Conservation (phyloP, 2,113 vertebrate genomes). For the Strigops habroptila region DNA sequence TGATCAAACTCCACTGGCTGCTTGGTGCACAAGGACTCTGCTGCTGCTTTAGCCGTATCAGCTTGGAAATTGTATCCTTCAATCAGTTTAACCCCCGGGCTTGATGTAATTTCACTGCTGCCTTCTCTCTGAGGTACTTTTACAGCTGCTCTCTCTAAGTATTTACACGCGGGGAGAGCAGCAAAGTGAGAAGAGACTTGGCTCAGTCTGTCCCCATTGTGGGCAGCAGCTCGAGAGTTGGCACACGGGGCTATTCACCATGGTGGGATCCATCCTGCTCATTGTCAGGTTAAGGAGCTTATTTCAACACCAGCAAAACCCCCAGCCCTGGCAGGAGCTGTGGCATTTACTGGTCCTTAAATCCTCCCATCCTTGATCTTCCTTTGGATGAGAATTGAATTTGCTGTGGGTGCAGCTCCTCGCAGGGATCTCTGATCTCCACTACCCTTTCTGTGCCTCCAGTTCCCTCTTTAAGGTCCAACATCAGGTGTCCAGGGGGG, state of each 20-base stretch:
- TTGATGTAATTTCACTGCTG: constrained; percentile 41
- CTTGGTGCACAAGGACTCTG: accelerated
- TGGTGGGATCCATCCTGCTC: not conserved
- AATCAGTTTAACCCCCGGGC: constrained; percentile 44
- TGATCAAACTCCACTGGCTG: not conserved
- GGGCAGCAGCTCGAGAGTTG: not conserved
- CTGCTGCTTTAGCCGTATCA: constrained; percentile 3
- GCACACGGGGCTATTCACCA: not conserved
- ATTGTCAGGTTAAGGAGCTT: not conserved
- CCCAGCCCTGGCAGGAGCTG: not conserved
- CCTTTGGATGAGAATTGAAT: not conserved
- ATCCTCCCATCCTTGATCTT: not conserved
- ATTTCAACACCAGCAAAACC: not conserved
- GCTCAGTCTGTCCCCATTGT: not conserved
- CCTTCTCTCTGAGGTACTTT: constrained; percentile 35
- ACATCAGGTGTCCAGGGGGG: not conserved
- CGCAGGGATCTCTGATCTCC: accelerated
- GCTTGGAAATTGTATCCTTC: constrained; percentile 20
- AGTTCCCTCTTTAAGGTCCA: not conserved
- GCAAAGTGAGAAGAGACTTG: not conserved
- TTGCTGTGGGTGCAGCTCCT: not conserved
- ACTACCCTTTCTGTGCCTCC: not conserved
- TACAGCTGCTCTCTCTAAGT: not conserved
- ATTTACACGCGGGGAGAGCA: constrained; percentile 1
- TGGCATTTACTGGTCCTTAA: not conserved